These are phyloP conservation scores for Amblyopsis rosae DNA, from an alignment of 2,113 vertebrate species.

Conservation along the genomic window DNA sequence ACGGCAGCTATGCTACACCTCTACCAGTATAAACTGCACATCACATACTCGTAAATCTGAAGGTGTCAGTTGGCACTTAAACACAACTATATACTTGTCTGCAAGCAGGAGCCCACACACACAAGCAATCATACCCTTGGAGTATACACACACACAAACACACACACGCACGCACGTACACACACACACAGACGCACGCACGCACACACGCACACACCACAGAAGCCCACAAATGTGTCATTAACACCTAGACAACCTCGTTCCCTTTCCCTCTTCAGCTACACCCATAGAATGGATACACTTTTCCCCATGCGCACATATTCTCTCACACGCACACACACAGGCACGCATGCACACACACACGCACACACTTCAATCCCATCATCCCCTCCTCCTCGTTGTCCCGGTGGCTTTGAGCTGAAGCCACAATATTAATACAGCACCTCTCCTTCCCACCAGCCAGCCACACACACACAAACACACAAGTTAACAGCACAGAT, in stretches of 20 bases:
- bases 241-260: background rate
- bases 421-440: slow-evolving; percentile 52
- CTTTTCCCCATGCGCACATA: background rate
- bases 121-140: background rate
- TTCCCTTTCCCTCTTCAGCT: background rate
- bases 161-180: background rate
- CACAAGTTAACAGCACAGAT: slow-evolving; percentile 1
- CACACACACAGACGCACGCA: background rate
- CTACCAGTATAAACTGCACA: too few relatives aligned
- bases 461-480: slow-evolving; percentile 20
- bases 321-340: background rate
- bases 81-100: background rate
- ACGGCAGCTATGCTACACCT: too few relatives aligned
- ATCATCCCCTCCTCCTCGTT: slow-evolving; percentile 35
- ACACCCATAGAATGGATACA: background rate
- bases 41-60: too few relatives aligned
- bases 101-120: background rate
- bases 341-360: slow-evolving; percentile 30
- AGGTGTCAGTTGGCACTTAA: too few relatives aligned
- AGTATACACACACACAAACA: slow-evolving; percentile 1
- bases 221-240: background rate
- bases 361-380: background rate
- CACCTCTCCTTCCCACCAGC: slow-evolving; percentile 23
- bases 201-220: background rate
- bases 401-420: slow-evolving; percentile 49